These are phyloP conservation scores for Oplegnathus fasciatus DNA, from an alignment of 2,113 vertebrate species.

Conservation along the genomic window DNA sequence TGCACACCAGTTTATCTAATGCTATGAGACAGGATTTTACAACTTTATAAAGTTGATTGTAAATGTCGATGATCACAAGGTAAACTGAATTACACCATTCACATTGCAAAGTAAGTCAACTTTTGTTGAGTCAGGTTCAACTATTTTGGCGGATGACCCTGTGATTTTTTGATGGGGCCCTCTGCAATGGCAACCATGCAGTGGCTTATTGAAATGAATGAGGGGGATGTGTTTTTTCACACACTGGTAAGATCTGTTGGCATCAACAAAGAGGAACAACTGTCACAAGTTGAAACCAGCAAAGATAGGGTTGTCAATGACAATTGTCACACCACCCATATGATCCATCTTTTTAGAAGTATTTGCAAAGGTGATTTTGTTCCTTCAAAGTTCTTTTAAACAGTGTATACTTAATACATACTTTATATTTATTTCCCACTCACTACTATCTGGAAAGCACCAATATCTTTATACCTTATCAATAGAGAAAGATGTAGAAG, in stretches of 20 bases:
- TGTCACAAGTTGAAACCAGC: background rate
- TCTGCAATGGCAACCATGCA: background rate
- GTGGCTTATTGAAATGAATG: background rate
- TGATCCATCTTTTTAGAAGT: background rate
- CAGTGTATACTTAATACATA: background rate
- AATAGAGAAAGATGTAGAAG: background rate
- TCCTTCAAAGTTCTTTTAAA: background rate
- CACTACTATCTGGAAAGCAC: background rate
- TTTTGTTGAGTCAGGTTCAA: background rate
- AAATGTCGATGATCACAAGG: background rate
- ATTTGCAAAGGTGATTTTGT: background rate
- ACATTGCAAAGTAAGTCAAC: background rate
- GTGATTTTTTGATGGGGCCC: background rate
- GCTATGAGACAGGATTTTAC: background rate
- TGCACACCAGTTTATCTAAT: background rate
- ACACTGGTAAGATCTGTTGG: background rate
- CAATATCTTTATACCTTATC: background rate
- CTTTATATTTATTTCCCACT: background rate
- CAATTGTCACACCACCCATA: background rate
- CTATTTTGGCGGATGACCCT: background rate
- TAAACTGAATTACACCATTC: background rate
- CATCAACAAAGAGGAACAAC: background rate
- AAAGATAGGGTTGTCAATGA: background rate
- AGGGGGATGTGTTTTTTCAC: background rate
- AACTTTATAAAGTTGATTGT: too few relatives aligned